These are phyloP conservation scores for Chionodraco myersi DNA, from an alignment of 2,113 vertebrate genomes.

Conservation along the genomic window DNA sequence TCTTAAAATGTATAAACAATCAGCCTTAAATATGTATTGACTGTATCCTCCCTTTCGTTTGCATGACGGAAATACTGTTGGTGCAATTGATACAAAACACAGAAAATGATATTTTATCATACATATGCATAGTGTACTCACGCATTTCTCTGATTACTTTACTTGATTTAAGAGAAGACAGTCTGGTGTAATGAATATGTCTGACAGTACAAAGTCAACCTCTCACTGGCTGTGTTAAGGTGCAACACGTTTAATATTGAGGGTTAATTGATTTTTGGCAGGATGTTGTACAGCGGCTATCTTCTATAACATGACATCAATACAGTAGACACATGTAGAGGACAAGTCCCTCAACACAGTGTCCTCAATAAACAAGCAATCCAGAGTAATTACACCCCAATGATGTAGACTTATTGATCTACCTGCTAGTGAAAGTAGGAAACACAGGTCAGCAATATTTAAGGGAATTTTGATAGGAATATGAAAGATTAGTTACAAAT, in stretches of 20 bases:
- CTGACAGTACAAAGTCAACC: neutral
- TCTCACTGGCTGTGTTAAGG: conserved; percentile 1
- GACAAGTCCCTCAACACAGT: conserved; percentile 23
- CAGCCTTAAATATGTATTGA: conserved; percentile 6
- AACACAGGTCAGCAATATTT: conserved; percentile 26
- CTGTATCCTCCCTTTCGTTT: conserved; percentile 28
- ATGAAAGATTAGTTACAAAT: neutral
- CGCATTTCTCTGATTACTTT: neutral
- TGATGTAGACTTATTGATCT: conserved; percentile 56
- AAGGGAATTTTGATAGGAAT: neutral
- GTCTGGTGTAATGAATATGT: conserved; percentile 4
- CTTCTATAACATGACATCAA: conserved; percentile 16
- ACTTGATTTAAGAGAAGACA: neutral
- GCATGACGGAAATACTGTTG: neutral
- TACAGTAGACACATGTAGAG: conserved; percentile 16
- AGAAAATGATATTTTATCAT: neutral
- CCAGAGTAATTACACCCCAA: conserved; percentile 37
- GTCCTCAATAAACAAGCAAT: conserved; percentile 37
- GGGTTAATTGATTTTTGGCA: conserved; percentile 38
- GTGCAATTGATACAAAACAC: neutral
- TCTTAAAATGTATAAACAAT: conserved; percentile 1
- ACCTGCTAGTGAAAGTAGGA: conserved; percentile 32
- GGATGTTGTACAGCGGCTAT: conserved; percentile 29
- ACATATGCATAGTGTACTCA: neutral
- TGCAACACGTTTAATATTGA: neutral